phyloP scores from a whole-genome alignment of 1,140 invertebrate species.

The Drosophila bipectinata region DNA sequence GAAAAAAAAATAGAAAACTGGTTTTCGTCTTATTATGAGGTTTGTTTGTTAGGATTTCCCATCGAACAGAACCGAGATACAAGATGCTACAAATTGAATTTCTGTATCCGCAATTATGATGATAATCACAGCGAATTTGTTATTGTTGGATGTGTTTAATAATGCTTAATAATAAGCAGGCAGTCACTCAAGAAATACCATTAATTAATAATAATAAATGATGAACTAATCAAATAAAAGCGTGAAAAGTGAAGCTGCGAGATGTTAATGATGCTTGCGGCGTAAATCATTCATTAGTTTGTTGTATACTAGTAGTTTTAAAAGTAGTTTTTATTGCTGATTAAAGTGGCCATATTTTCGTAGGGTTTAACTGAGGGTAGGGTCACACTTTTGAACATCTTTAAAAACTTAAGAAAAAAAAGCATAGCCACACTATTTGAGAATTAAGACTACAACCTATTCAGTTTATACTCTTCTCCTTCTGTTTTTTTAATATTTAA shows the following conservation, averaged over 20 bases:
- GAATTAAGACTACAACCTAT: no score
- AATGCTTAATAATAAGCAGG: conserved; percentile 35
- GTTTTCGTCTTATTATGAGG: conserved; percentile 25
- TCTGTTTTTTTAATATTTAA: no score
- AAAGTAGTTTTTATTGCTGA: neutral
- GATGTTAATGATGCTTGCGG: conserved; percentile 39
- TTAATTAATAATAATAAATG: conserved; percentile 79
- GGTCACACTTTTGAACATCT: no score
- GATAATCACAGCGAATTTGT: conserved; percentile 58
- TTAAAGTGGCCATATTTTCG: neutral
- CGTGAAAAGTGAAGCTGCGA: conserved; percentile 69
- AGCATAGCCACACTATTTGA: no score
- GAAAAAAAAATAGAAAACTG: conserved; percentile 15
- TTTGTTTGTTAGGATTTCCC: conserved; percentile 46
- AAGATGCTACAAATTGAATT: conserved; percentile 23
- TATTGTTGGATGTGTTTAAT: conserved; percentile 38
- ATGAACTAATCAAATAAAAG: conserved; percentile 79
- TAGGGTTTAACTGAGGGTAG: no score
- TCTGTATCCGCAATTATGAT: conserved; percentile 76
- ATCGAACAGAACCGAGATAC: conserved; percentile 7
- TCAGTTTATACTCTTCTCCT: no score
- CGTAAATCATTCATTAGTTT: conserved; percentile 40
- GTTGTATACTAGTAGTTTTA: neutral
- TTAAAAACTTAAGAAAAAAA: no score
- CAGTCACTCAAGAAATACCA: conserved; percentile 37